Percentiles rank a stretch among this genome's conserved stretches.
These are phyloP conservation scores for Eugnorisma glareosa DNA, from an alignment of 2,888 invertebrate genomes.

Conservation along the genomic window DNA sequence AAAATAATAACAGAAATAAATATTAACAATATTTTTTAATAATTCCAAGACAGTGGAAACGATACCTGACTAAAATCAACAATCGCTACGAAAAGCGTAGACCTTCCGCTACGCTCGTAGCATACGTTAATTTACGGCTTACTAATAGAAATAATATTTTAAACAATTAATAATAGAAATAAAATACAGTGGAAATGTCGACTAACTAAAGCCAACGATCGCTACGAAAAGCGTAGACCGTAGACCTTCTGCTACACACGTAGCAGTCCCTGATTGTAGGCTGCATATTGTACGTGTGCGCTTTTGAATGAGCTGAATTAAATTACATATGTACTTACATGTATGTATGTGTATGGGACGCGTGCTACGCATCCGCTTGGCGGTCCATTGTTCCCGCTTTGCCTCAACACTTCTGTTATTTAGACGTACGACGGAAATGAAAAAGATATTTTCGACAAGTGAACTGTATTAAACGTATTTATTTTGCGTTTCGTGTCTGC, in stretches of 20 bases:
- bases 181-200: background rate
- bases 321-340: conserved; percentile 39
- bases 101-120: conserved; percentile 29
- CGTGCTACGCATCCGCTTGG: conserved; percentile 58
- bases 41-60: background rate
- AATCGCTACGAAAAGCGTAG: conserved; percentile 21
- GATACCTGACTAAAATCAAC: background rate
- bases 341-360: conserved; percentile 28
- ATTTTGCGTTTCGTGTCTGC: conserved; percentile 17
- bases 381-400: conserved; percentile 45
- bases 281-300: conserved; percentile 50
- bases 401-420: conserved; percentile 56
- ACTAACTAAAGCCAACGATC: conserved; percentile 12
- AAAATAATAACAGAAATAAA: conserved; percentile 1
- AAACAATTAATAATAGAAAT: background rate
- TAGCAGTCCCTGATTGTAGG: conserved; percentile 56
- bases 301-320: conserved; percentile 62
- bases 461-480: conserved; percentile 30
- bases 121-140: conserved; percentile 23
- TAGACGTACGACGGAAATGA: conserved; percentile 49
- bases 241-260: conserved; percentile 43
- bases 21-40: background rate
- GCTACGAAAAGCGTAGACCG: conserved; percentile 36
- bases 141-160: background rate
- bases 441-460: conserved; percentile 42